These are phyloP conservation scores for Poicephalus meyeri DNA, from an alignment of 2,113 vertebrate species.

Conservation along the genomic window DNA sequence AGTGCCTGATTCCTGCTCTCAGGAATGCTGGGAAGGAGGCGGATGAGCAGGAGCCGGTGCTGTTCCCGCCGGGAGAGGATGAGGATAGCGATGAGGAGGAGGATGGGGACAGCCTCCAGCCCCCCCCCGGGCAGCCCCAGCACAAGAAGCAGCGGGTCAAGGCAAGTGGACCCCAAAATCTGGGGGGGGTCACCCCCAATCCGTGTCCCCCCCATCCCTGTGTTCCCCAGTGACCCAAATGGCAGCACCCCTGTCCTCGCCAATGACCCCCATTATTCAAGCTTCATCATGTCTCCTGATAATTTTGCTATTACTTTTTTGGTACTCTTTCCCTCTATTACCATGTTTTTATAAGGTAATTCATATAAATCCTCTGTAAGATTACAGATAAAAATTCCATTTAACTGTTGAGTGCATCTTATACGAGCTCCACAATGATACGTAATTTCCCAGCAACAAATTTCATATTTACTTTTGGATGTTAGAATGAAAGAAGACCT, in stretches of 20 bases:
- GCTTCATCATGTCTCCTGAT: not conserved
- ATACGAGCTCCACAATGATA: conserved; percentile 24
- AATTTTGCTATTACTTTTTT: conserved; percentile 35
- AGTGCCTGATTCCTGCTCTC: no score
- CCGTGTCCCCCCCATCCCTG: no score
- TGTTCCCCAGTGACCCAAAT: conserved; percentile 67
- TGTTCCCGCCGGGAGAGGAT: no score
- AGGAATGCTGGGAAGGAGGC: no score
- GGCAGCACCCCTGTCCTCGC: no score
- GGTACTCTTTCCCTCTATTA: not conserved
- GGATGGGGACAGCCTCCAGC: no score
- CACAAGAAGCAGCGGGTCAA: no score
- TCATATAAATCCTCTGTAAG: conserved; percentile 48
- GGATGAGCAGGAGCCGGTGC: no score
- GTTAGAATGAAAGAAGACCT: conserved; percentile 19
- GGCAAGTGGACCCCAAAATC: no score
- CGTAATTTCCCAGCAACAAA: conserved; percentile 45
- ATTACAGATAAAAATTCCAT: conserved; percentile 57
- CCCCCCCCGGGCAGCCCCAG: no score
- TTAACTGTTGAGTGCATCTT: conserved; percentile 57
- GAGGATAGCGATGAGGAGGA: no score
- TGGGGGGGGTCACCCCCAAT: no score
- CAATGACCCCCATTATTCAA: not conserved
- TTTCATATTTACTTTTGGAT: conserved; percentile 20
- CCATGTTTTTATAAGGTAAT: conserved; percentile 46